Base-by-base conservation (phyloP, 2,113 vertebrate species). In the Cyprinodon brontotheroides region DNA sequence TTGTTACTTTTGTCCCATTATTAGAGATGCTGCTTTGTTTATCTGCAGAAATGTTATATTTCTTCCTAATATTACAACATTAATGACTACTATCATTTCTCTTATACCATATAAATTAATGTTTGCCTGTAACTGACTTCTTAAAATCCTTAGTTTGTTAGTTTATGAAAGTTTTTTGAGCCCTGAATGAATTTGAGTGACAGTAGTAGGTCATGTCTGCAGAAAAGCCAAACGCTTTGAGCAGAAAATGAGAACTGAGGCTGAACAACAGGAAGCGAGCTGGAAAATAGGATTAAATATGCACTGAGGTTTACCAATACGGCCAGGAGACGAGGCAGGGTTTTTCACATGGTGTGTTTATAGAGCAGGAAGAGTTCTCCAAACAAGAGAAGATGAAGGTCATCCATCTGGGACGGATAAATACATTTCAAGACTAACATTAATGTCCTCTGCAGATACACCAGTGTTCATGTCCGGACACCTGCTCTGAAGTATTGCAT, bases 241-340 rank as follows among this genome's bases (percentile, higher is more conserved):
- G 80, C 83, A 70, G 70, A 75, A 75, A 87, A 76, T 85, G 64
- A 67, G 72, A 74, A 20, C 2, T 7, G 13, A 63, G 72, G 47
- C 6, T 47, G 60, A 47, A 80, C 73, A 38, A 45, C 29, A 9
- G 80, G 81, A 88, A 81, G 77, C 61, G 78, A 82, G 63, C 78
- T 87, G 76, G 70, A 88, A 87, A 87, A 82, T 75, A 47, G 68
- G 73, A 84, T 89, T 86, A 87, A 75, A 79, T 61, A 74, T 78
- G 74, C 81, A 75, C 39, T 6, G 22, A 57, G 60, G 43, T 59
- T 72, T 68, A 80, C 71, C 53, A 73, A 69, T 76, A 61, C 60
- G 68, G 50, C 64, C 75, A 70, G 79, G 71, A 70, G 75, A 65
- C 68, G 48, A 38, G 64, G 73, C 37, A 59, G 74, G 64, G 70